These are phyloP conservation scores for Trachemys scripta DNA, from an alignment of 2,113 vertebrate genomes.

Conservation along the genomic window DNA sequence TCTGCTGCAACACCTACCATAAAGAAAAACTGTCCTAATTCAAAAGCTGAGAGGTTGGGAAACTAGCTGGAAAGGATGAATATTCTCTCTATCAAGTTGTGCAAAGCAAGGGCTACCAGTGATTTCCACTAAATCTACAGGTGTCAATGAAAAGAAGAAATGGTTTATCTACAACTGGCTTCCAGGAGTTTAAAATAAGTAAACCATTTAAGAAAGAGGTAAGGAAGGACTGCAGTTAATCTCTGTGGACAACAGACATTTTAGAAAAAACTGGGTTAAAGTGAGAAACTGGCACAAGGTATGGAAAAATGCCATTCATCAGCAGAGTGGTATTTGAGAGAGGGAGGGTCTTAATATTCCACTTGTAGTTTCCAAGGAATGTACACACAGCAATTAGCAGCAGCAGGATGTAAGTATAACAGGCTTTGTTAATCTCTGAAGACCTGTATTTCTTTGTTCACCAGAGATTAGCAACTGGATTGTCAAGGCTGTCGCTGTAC, in stretches of 20 bases:
- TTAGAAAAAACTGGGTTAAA: slow-evolving; percentile 16
- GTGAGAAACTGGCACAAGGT: not conserved
- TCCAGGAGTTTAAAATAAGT: slow-evolving; percentile 45
- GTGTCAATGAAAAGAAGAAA: not conserved
- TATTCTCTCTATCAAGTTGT: slow-evolving; percentile 44
- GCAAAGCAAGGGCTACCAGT: not conserved
- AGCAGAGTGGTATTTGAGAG: not conserved
- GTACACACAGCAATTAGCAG: not conserved
- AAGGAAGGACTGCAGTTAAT: slow-evolving; percentile 26
- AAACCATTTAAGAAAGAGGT: slow-evolving; percentile 1
- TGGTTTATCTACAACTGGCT: slow-evolving; percentile 27
- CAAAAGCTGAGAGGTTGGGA: not conserved
- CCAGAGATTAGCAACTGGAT: not conserved
- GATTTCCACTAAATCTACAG: slow-evolving; percentile 17
- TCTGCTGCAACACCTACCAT: not conserved
- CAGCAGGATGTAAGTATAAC: not conserved
- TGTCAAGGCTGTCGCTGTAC: not conserved
- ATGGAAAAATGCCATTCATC: not conserved
- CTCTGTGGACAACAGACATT: slow-evolving; percentile 48
- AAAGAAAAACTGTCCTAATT: slow-evolving; percentile 42
- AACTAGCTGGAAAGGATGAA: slow-evolving; percentile 43
- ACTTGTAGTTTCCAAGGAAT: not conserved
- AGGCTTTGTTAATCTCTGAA: not conserved
- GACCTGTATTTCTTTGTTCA: not conserved
- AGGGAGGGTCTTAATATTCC: not conserved